Base-by-base conservation (phyloP, 2,888 invertebrate species). In the Dioctria rufipes region DNA sequence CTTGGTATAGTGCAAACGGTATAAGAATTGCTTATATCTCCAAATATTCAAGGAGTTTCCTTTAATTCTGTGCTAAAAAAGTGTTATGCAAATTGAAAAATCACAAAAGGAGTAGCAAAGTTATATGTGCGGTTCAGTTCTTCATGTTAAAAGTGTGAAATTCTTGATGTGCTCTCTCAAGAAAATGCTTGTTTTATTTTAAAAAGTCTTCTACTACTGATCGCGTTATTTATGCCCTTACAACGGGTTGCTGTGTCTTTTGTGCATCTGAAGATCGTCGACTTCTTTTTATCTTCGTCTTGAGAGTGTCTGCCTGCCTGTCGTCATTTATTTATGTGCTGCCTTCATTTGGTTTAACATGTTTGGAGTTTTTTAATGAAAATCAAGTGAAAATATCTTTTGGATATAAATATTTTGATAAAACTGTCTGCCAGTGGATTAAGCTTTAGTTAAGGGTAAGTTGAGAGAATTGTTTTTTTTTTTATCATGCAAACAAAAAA, bases 111-210 rank as follows among this genome's bases (percentile, higher is more conserved):
- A 42, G 37, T n/a, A 42, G 42, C 3, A 8, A 39, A 25, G 0
- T 25, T 39, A 8, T 40, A 63, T 63, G 9, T 65, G 40, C 67
- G 43, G 43, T 25, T 25, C 25, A 25, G 25, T 25, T 25, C 25
- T 25, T 4, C 13, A 13, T 46, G 46, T 5, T 67, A 25, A 46
- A 46, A 67, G 13, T 49, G 67, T 67, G 67, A 67, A 67, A 13
- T 8, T 67, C 43, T 25, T 46, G 25, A 25, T 25, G 67, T 46
- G n/a, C 46, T 9, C 67, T 4, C 13, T 46, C 46, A 67, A 66
- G 25, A 46, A 67, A 67, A 46, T 67, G 67, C 8, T 67, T 67
- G 67, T 46, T 67, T 67, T 49, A n/a, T 67, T 67, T 67, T 5
- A 8, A 46, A 46, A 46, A 46, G 8, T 46, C 46, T 5, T 67